Conservation (phyloP, 2,797 vertebrate genomes). For the Otolemur crassicaudatus region DNA sequence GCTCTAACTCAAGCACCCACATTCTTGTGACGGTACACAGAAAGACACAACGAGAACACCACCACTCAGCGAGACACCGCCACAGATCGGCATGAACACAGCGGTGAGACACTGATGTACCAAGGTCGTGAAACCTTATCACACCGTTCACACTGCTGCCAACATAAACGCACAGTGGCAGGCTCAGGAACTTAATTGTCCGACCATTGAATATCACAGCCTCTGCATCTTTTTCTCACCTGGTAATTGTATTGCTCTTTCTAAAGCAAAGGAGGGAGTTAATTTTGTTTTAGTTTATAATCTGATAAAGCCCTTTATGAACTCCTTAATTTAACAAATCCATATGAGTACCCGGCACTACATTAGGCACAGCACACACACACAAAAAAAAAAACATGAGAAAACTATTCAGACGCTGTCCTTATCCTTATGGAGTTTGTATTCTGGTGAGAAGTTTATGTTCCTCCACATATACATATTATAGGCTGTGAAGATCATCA, state of each 20-base stretch:
- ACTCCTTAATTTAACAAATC: not conserved
- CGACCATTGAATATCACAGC: not conserved
- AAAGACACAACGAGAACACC: no score
- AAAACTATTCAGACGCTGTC: not conserved
- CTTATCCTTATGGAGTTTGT: not conserved
- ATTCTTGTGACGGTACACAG: no score
- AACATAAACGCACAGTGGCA: no score
- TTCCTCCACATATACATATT: not conserved
- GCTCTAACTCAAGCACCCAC: no score
- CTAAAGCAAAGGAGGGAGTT: slow-evolving; percentile 6
- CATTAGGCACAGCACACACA: not conserved
- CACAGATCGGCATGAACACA: no score
- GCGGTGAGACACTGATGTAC: no score
- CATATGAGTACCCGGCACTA: not conserved
- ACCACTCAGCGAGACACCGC: no score
- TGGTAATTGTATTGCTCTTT: not conserved
- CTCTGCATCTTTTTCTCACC: not conserved
- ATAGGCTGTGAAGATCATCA: not conserved
- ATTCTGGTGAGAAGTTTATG: not conserved
- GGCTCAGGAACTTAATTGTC: no score
- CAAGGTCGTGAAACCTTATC: no score
- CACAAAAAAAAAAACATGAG: not conserved
- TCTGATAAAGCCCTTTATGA: slow-evolving; percentile 25
- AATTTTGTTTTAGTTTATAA: slow-evolving; percentile 17
- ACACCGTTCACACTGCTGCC: no score